Evolutionary conservation across 2,797 vertebrate genomes (phyloP).

Genomic region (Clarias laeviceps): DNA sequence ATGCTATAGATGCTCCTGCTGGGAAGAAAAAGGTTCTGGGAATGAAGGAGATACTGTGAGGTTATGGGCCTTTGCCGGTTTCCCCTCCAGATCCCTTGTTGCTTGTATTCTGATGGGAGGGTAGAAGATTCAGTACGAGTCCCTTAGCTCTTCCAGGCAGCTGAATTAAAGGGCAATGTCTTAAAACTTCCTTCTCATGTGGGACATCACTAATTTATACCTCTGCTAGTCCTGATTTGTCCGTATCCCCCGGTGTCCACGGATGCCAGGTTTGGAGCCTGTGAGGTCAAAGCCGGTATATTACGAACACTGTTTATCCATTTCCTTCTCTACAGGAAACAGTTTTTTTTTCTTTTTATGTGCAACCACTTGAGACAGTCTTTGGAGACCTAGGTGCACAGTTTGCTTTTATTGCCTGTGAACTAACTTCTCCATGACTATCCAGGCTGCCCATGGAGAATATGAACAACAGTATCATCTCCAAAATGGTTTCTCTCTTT

Average conservation of each 20-base stretch:
- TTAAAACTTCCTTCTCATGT: conserved; percentile 29
- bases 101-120: conserved; percentile 31
- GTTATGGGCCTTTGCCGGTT: conserved; percentile 28
- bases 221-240: conserved; percentile 56
- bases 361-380: conserved; percentile 12
- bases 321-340: neutral
- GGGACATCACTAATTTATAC: conserved; percentile 53
- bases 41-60: conserved; percentile 7
- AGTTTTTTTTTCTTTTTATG: neutral
- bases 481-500: neutral
- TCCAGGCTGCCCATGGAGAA: conserved; percentile 6
- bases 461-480: neutral
- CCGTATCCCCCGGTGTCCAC: conserved; percentile 15
- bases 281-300: conserved; percentile 41
- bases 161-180: conserved; percentile 35
- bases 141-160: conserved; percentile 11
- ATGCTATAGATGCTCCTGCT: conserved; percentile 53
- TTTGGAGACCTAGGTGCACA: conserved; percentile 33
- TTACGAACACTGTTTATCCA: conserved; percentile 27
- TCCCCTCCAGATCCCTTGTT: conserved; percentile 17
- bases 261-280: conserved; percentile 33
- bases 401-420: conserved; percentile 30
- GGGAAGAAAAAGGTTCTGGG: conserved; percentile 21
- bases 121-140: conserved; percentile 18
- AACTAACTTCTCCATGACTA: conserved; percentile 3